phyloP scores from a whole-genome alignment of 2,888 invertebrate species.

The Eupeodes latifasciatus region DNA sequence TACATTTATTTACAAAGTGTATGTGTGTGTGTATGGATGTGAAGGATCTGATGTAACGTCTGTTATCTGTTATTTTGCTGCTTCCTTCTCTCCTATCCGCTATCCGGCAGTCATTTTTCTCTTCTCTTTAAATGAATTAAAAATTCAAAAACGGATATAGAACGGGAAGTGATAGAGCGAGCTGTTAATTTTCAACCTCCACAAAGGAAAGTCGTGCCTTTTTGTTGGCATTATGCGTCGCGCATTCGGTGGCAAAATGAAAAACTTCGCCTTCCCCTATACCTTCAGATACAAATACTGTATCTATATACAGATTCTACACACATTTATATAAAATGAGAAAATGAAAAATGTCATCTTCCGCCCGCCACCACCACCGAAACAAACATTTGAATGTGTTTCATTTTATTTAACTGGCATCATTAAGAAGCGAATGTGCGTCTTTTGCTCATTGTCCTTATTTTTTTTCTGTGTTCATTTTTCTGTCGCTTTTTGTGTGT shows the following conservation, averaged over 20 bases:
- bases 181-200: conserved; percentile 70
- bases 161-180: conserved; percentile 54
- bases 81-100: conserved; percentile 6
- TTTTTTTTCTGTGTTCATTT: conserved; percentile 1
- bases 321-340: conserved; percentile 7
- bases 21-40: conserved; percentile 17
- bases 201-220: conserved; percentile 56
- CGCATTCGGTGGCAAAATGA: conserved; percentile 4
- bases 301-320: not conserved
- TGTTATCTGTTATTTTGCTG: conserved; percentile 48
- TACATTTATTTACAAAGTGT: not conserved
- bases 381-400: conserved; percentile 69
- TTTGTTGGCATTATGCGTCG: conserved; percentile 28
- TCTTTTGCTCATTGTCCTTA: conserved; percentile 42
- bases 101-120: conserved; percentile 56
- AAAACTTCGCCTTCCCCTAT: conserved; percentile 22
- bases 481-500: not conserved
- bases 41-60: conserved; percentile 24
- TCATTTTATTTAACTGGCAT: conserved; percentile 71
- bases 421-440: conserved; percentile 67
- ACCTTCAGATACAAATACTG: not conserved
- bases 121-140: conserved; percentile 66
- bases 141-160: conserved; percentile 52
- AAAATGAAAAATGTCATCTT: conserved; percentile 69
- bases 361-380: conserved; percentile 62